Percentiles rank a stretch among this genome's conserved stretches.
phyloP scores from a whole-genome alignment of 53 echinoderm and acorn worm genomes.

The Holothuria scabra region DNA sequence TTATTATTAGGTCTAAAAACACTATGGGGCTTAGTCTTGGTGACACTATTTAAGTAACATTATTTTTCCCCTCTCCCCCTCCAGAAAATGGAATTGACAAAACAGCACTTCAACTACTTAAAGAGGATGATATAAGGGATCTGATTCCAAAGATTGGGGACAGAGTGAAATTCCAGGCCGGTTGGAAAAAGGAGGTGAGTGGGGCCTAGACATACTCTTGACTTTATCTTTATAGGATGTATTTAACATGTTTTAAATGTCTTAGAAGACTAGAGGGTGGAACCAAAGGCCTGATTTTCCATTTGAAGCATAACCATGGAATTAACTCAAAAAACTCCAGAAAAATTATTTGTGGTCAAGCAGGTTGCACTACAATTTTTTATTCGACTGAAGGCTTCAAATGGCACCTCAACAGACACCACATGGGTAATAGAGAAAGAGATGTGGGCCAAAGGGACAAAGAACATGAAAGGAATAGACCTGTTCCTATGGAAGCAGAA shows the following conservation, averaged over 20 bases:
- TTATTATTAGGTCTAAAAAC: too few relatives aligned
- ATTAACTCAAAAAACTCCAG: neutral
- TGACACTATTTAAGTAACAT: neutral
- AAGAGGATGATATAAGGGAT: conserved; percentile 19
- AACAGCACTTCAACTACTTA: conserved; percentile 29
- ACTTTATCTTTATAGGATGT: neutral
- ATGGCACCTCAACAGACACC: neutral
- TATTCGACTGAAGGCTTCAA: neutral
- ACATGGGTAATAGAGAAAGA: neutral
- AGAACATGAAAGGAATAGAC: too few relatives aligned
- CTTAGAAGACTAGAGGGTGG: conserved; percentile 7
- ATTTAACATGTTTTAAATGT: conserved; percentile 31
- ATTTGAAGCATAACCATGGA: conserved; percentile 26
- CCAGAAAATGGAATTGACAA: conserved; percentile 54
- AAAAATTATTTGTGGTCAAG: conserved; percentile 21
- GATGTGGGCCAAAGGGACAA: too few relatives aligned
- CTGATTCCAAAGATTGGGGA: conserved; percentile 39
- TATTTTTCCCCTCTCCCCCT: conserved; percentile 11
- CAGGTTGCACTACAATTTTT: conserved; percentile 13
- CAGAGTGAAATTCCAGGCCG: conserved; percentile 14
- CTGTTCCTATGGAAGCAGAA: too few relatives aligned
- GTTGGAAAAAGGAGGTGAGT: conserved; percentile 30
- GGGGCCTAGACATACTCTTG: neutral
- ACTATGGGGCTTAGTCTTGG: too few relatives aligned
- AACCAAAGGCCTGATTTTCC: neutral